Evolutionary conservation across 92 coral and sea anemone genomes (phyloP).

Genomic region (Siderastrea radians): DNA sequence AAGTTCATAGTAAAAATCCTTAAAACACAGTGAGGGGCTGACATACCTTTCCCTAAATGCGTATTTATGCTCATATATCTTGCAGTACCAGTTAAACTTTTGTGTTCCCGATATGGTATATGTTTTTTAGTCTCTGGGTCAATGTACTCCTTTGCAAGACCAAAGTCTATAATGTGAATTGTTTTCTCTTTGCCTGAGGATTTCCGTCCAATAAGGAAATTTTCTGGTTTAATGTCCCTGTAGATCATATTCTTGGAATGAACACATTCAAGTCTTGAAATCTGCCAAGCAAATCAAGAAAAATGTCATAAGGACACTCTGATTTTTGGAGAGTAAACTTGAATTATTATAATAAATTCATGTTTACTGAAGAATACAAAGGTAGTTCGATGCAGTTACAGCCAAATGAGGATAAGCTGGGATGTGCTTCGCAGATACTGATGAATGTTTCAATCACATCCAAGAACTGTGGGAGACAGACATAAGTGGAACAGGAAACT

Average conservation of each 20-base stretch:
- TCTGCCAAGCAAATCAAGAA: slow-evolving; percentile 58
- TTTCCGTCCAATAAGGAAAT: slow-evolving; percentile 97
- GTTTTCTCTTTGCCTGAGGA: slow-evolving; percentile 94
- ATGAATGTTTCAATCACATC: too few species aligned
- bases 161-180: slow-evolving; percentile 99
- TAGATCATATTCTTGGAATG: slow-evolving; percentile 99
- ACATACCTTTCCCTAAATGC: slow-evolving; percentile 97
- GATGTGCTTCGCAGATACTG: too few species aligned
- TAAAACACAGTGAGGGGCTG: too few species aligned
- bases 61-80: slow-evolving; percentile 99
- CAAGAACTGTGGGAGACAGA: too few species aligned
- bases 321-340: neutral
- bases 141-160: slow-evolving; percentile 99
- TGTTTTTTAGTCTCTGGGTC: slow-evolving; percentile 99
- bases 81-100: slow-evolving; percentile 99
- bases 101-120: slow-evolving; percentile 98
- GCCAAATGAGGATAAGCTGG: too few species aligned
- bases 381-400: neutral
- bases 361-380: neutral
- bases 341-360: neutral
- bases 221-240: slow-evolving; percentile 98
- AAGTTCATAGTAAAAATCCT: neutral
- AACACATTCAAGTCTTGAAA: slow-evolving; percentile 95
- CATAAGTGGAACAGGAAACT: too few species aligned
- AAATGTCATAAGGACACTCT: neutral